Evolutionary conservation across 2,888 invertebrate genomes (phyloP).

Genomic region (Himalopsyche anomala): DNA sequence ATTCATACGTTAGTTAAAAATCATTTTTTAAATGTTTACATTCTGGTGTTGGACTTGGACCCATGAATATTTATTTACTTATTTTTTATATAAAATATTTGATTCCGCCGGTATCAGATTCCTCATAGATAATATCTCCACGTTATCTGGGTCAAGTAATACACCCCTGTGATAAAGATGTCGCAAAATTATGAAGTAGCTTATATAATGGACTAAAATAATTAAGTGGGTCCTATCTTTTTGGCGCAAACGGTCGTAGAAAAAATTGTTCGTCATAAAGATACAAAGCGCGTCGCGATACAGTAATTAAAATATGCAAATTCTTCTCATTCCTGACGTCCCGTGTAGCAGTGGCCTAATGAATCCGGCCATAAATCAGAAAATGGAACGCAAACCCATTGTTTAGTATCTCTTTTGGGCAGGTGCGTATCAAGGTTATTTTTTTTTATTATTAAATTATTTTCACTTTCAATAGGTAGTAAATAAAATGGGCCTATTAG

Average conservation of each 20-base stretch:
- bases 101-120: too few species aligned
- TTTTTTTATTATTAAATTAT: too few species aligned
- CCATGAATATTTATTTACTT: too few species aligned
- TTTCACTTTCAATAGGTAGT: too few species aligned
- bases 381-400: constrained; percentile 40
- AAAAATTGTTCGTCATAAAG: constrained; percentile 1
- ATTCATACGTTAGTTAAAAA: too few species aligned
- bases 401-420: constrained; percentile 47
- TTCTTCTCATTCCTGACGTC: constrained; percentile 37
- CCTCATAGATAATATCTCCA: too few species aligned
- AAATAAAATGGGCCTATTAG: too few species aligned
- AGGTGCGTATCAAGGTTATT: background rate
- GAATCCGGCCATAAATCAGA: constrained; percentile 50
- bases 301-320: constrained; percentile 50
- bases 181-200: constrained; percentile 9
- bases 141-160: background rate
- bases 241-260: constrained; percentile 25
- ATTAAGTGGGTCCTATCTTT: constrained; percentile 19
- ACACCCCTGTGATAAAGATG: background rate
- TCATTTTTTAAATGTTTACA: too few species aligned
- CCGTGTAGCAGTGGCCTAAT: constrained; percentile 35
- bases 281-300: constrained; percentile 32
- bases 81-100: too few species aligned
- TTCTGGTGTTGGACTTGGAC: too few species aligned
- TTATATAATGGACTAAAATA: constrained; percentile 23